A percentile compares a stretch with the other conserved stretches of the same genome.
phyloP scores from a whole-genome alignment of 2,113 vertebrate species.

The Macroglossus sobrinus region DNA sequence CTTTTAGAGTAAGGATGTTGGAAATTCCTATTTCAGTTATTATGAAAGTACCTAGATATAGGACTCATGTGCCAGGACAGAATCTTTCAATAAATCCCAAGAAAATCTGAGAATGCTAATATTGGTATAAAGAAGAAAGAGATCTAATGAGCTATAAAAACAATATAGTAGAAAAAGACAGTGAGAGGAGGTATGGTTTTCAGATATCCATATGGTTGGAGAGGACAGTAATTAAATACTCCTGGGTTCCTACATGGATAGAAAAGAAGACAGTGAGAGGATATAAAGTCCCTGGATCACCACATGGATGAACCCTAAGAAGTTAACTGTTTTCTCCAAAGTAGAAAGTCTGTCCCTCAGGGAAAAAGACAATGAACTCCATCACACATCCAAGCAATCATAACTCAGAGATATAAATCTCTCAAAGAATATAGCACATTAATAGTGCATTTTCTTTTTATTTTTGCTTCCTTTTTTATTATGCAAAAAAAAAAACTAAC shows the following conservation, averaged over 20 bases:
- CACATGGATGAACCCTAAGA: accelerated
- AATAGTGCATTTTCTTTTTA: not conserved
- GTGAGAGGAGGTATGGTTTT: not conserved
- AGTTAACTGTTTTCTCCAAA: not conserved
- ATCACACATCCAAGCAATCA: not conserved
- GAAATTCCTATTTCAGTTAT: not conserved
- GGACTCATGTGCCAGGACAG: not conserved
- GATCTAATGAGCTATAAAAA: not conserved
- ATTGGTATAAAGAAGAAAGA: not conserved
- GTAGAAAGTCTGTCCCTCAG: not conserved
- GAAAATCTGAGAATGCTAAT: not conserved
- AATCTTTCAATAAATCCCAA: not conserved
- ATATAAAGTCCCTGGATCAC: not conserved
- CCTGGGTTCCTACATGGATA: not conserved
- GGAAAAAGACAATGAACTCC: not conserved
- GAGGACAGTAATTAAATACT: not conserved
- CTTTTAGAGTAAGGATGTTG: not conserved
- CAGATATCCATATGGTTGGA: not conserved
- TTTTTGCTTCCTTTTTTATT: not conserved
- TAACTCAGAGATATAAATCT: not conserved
- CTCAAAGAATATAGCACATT: not conserved
- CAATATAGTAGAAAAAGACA: not conserved
- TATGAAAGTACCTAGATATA: not conserved
- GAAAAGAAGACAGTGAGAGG: not conserved
- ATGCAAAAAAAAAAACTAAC: not conserved